Percentiles rank a stretch among this genome's conserved stretches.
These are phyloP conservation scores for Pelodiscus sinensis DNA, from an alignment of 2,113 vertebrate species.

Conservation along the genomic window DNA sequence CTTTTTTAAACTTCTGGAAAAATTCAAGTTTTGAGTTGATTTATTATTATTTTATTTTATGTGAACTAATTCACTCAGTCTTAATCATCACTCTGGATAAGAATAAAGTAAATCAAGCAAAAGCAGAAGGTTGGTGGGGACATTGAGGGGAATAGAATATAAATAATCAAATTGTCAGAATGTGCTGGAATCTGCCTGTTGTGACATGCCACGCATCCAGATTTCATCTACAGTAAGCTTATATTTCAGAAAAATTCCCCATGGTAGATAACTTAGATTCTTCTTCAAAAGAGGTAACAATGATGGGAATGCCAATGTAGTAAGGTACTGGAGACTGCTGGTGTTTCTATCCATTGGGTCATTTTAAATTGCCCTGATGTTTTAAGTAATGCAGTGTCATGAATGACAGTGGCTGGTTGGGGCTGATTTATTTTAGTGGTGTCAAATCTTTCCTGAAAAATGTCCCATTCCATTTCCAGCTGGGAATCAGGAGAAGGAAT, in stretches of 20 bases:
- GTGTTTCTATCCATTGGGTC: not conserved
- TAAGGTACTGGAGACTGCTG: not conserved
- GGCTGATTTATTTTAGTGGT: not conserved
- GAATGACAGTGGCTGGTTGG: not conserved
- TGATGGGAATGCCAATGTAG: not conserved
- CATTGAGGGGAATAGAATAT: not conserved
- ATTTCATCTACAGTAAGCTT: not conserved
- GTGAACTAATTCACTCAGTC: not conserved
- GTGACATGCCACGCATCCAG: rapidly evolving
- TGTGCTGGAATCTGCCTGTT: not conserved
- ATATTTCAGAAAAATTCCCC: not conserved
- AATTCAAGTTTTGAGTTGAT: not conserved
- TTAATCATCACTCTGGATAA: not conserved
- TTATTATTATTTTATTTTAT: not conserved
- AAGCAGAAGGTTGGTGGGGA: not conserved
- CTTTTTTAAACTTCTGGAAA: not conserved
- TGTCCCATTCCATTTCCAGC: not conserved
- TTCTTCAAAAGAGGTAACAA: not conserved
- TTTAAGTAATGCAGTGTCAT: not conserved
- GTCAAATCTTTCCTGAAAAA: not conserved
- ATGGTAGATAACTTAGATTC: not conserved
- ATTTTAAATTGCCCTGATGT: not conserved
- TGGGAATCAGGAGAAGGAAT: not conserved
- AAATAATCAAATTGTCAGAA: not conserved
- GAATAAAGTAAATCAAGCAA: not conserved